Evolutionary conservation across 2,113 vertebrate genomes (phyloP).

Genomic region (Grus americana): DNA sequence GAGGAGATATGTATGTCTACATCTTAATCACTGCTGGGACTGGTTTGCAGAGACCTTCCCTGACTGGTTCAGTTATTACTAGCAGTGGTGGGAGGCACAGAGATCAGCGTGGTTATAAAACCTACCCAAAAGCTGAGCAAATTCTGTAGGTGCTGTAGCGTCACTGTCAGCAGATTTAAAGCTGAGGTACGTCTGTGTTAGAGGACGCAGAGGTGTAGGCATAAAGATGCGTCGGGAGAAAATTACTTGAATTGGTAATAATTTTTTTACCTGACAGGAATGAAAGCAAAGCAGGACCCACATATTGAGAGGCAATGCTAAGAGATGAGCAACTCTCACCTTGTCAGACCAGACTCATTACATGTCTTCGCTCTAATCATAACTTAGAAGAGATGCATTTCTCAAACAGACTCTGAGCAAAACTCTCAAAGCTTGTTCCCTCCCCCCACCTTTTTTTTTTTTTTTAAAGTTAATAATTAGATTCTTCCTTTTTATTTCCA

Average conservation of each 20-base stretch:
- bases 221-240: not conserved
- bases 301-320: not conserved
- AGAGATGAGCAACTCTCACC: not conserved
- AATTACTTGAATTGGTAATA: not conserved
- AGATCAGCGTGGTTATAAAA: slow-evolving; percentile 49
- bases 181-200: slow-evolving; percentile 3
- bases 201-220: not conserved
- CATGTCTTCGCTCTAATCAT: not conserved
- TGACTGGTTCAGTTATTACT: slow-evolving; percentile 58
- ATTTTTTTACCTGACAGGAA: slow-evolving; percentile 3
- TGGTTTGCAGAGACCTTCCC: slow-evolving; percentile 54
- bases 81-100: slow-evolving; percentile 56
- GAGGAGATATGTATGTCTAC: slow-evolving; percentile 44
- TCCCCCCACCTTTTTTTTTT: not conserved
- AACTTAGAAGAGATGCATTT: not conserved
- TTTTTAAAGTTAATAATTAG: not conserved
- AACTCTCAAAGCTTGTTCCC: not conserved
- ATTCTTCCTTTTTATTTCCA: not conserved
- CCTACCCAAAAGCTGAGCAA: slow-evolving; percentile 46
- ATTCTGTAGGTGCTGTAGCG: slow-evolving; percentile 46
- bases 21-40: slow-evolving; percentile 61
- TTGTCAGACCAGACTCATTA: not conserved
- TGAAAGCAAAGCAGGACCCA: not conserved
- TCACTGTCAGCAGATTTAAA: slow-evolving; percentile 54
- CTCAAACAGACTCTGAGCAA: not conserved